Base-by-base conservation (phyloP, 2,888 invertebrate genomes). In the Plutella xylostella region DNA sequence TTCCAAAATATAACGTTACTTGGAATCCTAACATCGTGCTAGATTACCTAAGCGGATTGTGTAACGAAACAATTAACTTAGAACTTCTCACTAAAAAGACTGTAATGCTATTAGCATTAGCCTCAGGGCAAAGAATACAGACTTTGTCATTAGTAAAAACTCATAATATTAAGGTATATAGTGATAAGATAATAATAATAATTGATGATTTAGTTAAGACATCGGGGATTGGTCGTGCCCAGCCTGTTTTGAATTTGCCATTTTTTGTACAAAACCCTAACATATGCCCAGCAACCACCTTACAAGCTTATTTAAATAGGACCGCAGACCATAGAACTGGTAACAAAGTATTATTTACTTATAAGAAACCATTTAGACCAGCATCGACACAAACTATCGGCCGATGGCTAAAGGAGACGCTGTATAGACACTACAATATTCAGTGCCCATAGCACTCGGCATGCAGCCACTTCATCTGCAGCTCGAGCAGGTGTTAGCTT, bases 321-420 rank as follows among this genome's bases (percentile, higher is more conserved):
- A n/a, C n/a, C n/a, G n/a, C n/a, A n/a, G n/a, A n/a, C n/a, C n/a
- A n/a, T n/a, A 19, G 11, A 2, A 38, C 9, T n/a, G n/a, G n/a
- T 6, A 28, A n/a, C 28, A n/a, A n/a, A n/a, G n/a, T 28, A 12
- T 28, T 28, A 12, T 12, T 28, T 28, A 28, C 28, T 12, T n/a
- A n/a, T n/a, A n/a, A 6, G 28, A 28, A 28, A 28, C 7, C 28
- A n/a, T n/a, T 12, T 28, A n/a, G n/a, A 11, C 12, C 7, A 7
- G 18, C 14, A 11, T 18, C 38, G 11, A 19, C 12, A 3, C 20
- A 38, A 9, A 38, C 38, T 20, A 20, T 38, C 6, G 19, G 18
- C 14, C 19, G 20, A 14, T 38, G 38, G 38, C 17, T 38, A 20
- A 40, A 40, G 15, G 40, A 40, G n/a, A 40, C n/a, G 40, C 15